phyloP scores from a whole-genome alignment of 2,797 vertebrate genomes.

The Meriones psammophilus region DNA sequence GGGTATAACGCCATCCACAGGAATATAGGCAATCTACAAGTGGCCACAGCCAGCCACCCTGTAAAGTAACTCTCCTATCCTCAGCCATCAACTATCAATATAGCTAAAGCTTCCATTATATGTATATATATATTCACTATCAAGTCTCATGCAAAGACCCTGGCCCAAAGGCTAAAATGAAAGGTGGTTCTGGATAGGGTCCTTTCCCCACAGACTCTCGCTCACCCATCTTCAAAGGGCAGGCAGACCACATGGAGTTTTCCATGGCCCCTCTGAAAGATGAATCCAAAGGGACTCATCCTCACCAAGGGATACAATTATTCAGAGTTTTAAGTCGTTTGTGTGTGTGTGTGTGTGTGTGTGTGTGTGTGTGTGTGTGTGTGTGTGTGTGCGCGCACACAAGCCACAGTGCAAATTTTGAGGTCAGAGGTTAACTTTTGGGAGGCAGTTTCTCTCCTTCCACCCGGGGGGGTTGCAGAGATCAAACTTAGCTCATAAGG shows the following conservation, averaged over 20 bases:
- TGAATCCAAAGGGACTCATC: neutral
- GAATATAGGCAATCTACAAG: neutral
- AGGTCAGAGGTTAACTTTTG: neutral
- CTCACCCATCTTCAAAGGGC: neutral
- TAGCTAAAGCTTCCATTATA: too few relatives aligned
- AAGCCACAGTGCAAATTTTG: neutral
- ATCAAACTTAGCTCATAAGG: neutral
- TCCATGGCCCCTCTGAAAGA: neutral
- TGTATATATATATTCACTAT: neutral
- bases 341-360: neutral
- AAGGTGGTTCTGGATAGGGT: neutral
- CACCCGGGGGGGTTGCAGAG: neutral
- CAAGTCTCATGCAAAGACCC: neutral
- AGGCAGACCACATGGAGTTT: neutral
- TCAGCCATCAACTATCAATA: neutral
- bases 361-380: neutral
- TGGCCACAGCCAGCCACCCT: neutral
- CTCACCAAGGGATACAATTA: neutral
- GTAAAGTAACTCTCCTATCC: neutral
- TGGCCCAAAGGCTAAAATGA: neutral
- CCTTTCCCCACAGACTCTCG: neutral
- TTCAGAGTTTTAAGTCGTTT: neutral
- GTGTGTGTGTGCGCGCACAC: rapidly evolving
- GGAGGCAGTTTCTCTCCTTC: neutral
- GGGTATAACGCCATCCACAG: neutral